A percentile compares a stretch with the other conserved stretches of the same genome.
Evolutionary conservation across 2,113 vertebrate genomes (phyloP).

Genomic region (Daubentonia madagascariensis): DNA sequence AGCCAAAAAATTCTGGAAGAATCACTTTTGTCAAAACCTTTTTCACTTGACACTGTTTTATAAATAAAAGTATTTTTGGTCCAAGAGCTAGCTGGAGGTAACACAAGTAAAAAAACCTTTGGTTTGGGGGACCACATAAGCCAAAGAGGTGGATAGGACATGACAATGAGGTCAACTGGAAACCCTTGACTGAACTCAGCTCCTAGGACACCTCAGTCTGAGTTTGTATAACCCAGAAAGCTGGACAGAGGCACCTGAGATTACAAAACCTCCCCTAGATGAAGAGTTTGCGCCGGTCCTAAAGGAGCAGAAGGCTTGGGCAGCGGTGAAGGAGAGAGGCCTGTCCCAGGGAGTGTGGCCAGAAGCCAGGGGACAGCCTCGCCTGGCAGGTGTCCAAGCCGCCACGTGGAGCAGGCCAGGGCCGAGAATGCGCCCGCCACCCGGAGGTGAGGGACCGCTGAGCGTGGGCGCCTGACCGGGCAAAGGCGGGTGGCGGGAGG

Average conservation of each 20-base stretch:
- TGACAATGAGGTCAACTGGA: accelerated
- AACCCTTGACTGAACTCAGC: background rate
- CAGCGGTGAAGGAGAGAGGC: too few relatives aligned
- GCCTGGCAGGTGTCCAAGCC: background rate
- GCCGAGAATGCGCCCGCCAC: background rate
- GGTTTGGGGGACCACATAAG: background rate
- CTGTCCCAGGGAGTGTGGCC: too few relatives aligned
- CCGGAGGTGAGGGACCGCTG: too few relatives aligned
- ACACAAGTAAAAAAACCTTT: background rate
- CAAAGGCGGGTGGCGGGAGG: background rate
- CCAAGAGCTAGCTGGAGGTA: background rate
- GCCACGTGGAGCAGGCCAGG: too few relatives aligned
- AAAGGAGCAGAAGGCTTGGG: too few relatives aligned
- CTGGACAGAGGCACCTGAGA: background rate
- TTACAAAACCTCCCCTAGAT: background rate
- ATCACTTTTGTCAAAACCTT: background rate
- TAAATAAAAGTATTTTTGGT: background rate
- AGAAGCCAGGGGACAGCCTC: background rate
- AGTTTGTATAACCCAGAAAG: background rate
- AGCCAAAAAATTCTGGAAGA: background rate
- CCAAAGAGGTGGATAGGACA: accelerated
- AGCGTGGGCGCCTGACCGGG: background rate
- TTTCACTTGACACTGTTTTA: background rate
- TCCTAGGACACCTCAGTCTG: accelerated
- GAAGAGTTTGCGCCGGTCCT: too few relatives aligned